phyloP scores from a whole-genome alignment of 1,140 invertebrate species.

The Drosophila repleta region DNA sequence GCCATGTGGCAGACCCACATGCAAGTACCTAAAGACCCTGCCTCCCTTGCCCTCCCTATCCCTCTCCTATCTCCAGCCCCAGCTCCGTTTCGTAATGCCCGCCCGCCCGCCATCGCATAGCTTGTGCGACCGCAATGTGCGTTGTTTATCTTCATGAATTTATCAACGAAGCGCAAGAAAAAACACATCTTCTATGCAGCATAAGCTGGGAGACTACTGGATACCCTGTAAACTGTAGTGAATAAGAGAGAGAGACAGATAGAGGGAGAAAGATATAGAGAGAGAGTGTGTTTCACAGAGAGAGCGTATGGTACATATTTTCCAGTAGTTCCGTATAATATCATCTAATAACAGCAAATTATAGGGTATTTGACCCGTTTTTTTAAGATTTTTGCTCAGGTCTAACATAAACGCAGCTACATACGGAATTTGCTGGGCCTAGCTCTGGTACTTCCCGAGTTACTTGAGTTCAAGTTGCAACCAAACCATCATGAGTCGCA shows the following conservation, averaged over 20 bases:
- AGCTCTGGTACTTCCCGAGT: no score
- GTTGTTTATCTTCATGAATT: conserved; percentile 72
- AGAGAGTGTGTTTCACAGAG: no score
- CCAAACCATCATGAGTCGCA: no score
- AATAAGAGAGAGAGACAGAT: no score
- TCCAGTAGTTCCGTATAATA: no score
- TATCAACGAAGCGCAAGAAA: conserved; percentile 33
- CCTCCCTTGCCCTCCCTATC: background rate
- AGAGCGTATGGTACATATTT: no score
- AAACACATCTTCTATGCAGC: background rate
- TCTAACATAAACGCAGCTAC: background rate
- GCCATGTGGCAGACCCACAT: conserved; percentile 23
- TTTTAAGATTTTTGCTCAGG: background rate
- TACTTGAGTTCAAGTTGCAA: no score
- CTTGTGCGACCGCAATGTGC: conserved; percentile 56
- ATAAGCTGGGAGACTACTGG: background rate
- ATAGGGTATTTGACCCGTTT: background rate
- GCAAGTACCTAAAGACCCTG: background rate
- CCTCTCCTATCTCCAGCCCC: background rate
- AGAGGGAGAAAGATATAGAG: no score
- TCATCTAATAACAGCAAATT: no score
- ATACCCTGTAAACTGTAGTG: conserved; percentile 1
- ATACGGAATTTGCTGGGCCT: background rate
- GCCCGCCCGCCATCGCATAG: conserved; percentile 34
- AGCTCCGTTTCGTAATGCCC: conserved; percentile 8